Evolutionary conservation across 1,140 invertebrate genomes (phyloP).

Genomic region (Caenorhabditis remanei): DNA sequence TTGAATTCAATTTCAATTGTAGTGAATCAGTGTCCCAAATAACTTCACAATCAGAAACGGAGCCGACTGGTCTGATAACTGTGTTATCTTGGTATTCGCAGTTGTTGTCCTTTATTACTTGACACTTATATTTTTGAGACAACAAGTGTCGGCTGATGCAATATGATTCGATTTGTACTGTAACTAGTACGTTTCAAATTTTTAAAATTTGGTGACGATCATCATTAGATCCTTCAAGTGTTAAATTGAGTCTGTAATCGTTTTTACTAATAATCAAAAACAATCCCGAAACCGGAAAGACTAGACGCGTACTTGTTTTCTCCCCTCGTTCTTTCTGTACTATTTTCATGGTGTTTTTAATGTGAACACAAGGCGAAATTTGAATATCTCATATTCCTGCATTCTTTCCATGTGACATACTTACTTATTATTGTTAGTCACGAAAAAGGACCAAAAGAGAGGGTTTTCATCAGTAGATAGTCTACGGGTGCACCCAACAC

Average conservation of each 20-base stretch:
- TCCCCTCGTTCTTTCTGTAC: too few relatives aligned
- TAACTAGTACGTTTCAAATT: background rate
- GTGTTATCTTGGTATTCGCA: background rate
- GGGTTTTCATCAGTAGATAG: slow-evolving; percentile 15
- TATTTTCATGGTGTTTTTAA: too few relatives aligned
- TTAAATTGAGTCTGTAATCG: too few relatives aligned
- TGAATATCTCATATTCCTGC: background rate
- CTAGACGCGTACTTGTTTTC: too few relatives aligned
- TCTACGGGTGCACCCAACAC: slow-evolving; percentile 32
- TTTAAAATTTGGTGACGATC: background rate
- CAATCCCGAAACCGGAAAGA: too few relatives aligned
- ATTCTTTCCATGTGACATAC: background rate
- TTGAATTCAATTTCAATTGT: background rate
- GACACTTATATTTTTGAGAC: background rate
- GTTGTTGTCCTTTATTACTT: background rate
- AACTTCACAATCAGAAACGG: slow-evolving; percentile 26
- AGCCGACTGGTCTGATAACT: slow-evolving; percentile 31
- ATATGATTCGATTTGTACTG: background rate
- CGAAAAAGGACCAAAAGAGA: background rate
- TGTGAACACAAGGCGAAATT: background rate
- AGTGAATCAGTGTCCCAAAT: slow-evolving; percentile 8
- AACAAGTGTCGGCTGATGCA: slow-evolving; percentile 9
- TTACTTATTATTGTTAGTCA: background rate
- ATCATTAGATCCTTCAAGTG: too few relatives aligned
- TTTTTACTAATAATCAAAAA: too few relatives aligned